Conservation (phyloP, 1,140 invertebrate species). For the Probaryconus sp. region DNA sequence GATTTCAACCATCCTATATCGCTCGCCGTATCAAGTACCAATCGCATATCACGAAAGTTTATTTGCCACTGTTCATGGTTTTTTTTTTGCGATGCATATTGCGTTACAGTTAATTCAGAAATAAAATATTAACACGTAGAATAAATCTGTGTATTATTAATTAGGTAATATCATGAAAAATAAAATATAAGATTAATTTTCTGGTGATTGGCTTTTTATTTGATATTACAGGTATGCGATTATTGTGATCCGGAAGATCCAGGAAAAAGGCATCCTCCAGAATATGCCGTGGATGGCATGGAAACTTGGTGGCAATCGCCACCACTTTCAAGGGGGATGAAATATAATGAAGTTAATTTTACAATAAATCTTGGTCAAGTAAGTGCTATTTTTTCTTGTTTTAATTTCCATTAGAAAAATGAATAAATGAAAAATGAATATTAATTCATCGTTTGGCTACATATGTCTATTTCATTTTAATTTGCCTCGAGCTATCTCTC, state of each 20-base stretch:
- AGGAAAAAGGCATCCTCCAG: slow-evolving; percentile 89
- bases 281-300: slow-evolving; percentile 95
- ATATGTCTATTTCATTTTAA: too few relatives aligned
- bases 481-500: too few relatives aligned
- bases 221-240: slow-evolving; percentile 91
- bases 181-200: background rate
- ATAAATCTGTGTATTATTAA: too few relatives aligned
- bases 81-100: too few relatives aligned
- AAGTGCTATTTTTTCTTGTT: slow-evolving; percentile 8
- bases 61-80: background rate
- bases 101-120: too few relatives aligned
- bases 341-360: slow-evolving; percentile 98
- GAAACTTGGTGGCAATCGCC: slow-evolving; percentile 99
- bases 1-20: slow-evolving; percentile 4
- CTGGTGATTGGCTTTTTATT: background rate
- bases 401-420: slow-evolving; percentile 2
- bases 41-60: background rate
- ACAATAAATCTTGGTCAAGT: slow-evolving; percentile 98
- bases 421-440: too few relatives aligned
- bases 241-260: slow-evolving; percentile 88
- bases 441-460: too few relatives aligned
- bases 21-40: slow-evolving; percentile 6
- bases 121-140: too few relatives aligned
- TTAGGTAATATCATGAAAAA: background rate
- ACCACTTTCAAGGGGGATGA: slow-evolving; percentile 96